phyloP scores from a whole-genome alignment of 2,113 vertebrate species.

The Scartelaos histophorus region DNA sequence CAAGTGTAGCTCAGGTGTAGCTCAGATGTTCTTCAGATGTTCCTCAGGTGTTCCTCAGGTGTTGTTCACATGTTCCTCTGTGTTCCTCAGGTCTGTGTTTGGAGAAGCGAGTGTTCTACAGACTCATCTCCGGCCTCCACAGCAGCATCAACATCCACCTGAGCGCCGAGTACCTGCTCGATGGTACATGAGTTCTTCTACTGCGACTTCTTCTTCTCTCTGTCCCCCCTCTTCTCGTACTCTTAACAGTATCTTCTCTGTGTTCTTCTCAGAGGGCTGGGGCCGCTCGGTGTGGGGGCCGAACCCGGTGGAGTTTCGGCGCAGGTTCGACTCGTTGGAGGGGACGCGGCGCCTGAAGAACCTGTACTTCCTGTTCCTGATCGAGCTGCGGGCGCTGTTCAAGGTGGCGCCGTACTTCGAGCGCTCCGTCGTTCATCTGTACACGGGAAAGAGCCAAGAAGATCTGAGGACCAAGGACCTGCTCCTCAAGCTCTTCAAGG shows the following conservation, averaged over 20 bases:
- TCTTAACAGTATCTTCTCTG: no score
- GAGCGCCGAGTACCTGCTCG: constrained; percentile 88
- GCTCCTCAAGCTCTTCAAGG: constrained; percentile 85
- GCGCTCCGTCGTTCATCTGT: constrained; percentile 87
- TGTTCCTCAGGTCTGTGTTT: constrained; percentile 85
- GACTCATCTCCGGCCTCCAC: constrained; percentile 95
- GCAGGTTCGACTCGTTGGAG: constrained; percentile 87
- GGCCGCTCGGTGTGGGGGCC: constrained; percentile 88
- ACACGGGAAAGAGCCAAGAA: constrained; percentile 87
- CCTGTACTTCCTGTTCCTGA: constrained; percentile 94
- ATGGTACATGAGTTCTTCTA: constrained; percentile 76
- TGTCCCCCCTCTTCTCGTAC: no score
- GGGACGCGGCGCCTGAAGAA: constrained; percentile 93
- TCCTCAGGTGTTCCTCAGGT: no score
- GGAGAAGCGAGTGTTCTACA: constrained; percentile 96
- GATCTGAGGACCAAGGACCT: constrained; percentile 88
- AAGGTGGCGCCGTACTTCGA: constrained; percentile 94
- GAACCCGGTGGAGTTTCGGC: constrained; percentile 87
- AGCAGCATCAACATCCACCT: constrained; percentile 97
- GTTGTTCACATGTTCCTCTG: not conserved
- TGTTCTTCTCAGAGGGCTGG: constrained; percentile 84
- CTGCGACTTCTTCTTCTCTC: not conserved
- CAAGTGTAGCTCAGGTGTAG: no score
- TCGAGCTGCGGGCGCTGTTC: constrained; percentile 91
- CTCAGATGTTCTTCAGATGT: no score